phyloP scores from a whole-genome alignment of 2,888 invertebrate species.

The Drosophila histrio region DNA sequence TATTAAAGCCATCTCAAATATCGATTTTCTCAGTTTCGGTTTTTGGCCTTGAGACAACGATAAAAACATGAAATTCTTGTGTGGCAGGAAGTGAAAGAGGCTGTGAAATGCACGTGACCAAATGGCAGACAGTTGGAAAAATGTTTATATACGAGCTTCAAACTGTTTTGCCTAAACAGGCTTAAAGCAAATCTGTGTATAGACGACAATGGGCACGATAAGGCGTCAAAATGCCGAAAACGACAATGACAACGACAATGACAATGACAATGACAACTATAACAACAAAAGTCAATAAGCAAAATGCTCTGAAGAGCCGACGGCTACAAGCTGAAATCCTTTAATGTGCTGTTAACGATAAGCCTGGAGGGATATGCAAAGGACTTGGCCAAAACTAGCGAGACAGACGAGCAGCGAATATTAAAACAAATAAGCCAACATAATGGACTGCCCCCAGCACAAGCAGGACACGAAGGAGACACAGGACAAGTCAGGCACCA shows the following conservation, averaged over 20 bases:
- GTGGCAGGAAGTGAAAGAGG: conserved; percentile 20
- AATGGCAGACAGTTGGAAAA: conserved; percentile 6
- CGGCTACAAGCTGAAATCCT: conserved; percentile 65
- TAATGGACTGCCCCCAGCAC: conserved; percentile 57
- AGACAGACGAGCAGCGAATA: conserved; percentile 69
- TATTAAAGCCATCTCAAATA: conserved; percentile 1
- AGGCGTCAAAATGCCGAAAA: conserved; percentile 56
- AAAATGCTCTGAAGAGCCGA: conserved; percentile 47
- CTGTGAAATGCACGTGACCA: conserved; percentile 9
- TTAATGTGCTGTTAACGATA: conserved; percentile 79
- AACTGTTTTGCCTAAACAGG: neutral
- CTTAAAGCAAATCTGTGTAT: conserved; percentile 16
- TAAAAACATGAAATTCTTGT: neutral
- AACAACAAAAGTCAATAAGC: conserved; percentile 55
- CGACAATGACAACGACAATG: conserved; percentile 1
- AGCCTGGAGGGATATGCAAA: conserved; percentile 69
- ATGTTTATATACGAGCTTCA: neutral
- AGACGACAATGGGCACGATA: conserved; percentile 41
- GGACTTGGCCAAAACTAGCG: conserved; percentile 62
- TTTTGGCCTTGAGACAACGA: conserved; percentile 17
- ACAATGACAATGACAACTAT: conserved; percentile 5
- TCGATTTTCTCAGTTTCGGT: conserved; percentile 4
- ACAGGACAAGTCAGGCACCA: conserved; percentile 11
- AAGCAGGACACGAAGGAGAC: conserved; percentile 12
- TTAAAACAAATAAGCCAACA: conserved; percentile 77